Evolutionary conservation across 2,888 invertebrate genomes (phyloP).

Genomic region (Hirtodrosophila alboralis): DNA sequence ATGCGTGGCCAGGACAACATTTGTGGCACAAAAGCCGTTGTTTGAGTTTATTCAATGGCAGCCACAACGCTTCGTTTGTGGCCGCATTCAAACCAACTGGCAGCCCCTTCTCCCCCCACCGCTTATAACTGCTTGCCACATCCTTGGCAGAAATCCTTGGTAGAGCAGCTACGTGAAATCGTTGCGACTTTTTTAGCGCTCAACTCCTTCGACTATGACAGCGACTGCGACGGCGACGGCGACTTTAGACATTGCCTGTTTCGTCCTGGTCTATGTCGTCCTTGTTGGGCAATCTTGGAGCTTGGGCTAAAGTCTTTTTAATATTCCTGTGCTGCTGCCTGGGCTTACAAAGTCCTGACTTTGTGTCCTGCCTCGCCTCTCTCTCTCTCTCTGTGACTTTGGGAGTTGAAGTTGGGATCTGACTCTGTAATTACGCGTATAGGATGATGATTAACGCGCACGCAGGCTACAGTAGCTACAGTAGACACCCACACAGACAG

Average conservation of each 20-base stretch:
- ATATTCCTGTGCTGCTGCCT: slow-evolving; percentile 55
- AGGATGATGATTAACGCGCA: slow-evolving; percentile 81
- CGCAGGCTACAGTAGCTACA: slow-evolving; percentile 52
- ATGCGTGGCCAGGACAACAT: slow-evolving; percentile 59
- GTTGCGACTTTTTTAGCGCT: slow-evolving; percentile 34
- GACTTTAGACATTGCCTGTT: slow-evolving; percentile 1
- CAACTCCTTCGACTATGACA: slow-evolving; percentile 33
- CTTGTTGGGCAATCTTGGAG: slow-evolving; percentile 24
- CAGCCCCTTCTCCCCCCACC: not conserved
- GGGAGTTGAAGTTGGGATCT: slow-evolving; percentile 19
- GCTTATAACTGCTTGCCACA: too few species aligned
- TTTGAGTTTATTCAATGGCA: slow-evolving; percentile 53
- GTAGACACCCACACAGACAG: slow-evolving; percentile 27
- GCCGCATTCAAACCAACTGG: slow-evolving; percentile 12
- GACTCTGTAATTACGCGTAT: slow-evolving; percentile 80
- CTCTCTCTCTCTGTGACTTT: too few species aligned
- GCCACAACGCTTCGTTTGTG: slow-evolving; percentile 53
- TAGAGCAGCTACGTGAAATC: slow-evolving; percentile 34
- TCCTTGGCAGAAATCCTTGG: not conserved
- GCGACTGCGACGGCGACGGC: not conserved
- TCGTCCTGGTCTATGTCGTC: slow-evolving; percentile 26
- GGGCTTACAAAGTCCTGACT: slow-evolving; percentile 29
- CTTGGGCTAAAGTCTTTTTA: slow-evolving; percentile 70
- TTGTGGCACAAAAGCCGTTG: slow-evolving; percentile 17
- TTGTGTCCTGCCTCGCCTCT: slow-evolving; percentile 28